phyloP scores from a whole-genome alignment of 2,888 invertebrate genomes.

The Pyrgus malvae region DNA sequence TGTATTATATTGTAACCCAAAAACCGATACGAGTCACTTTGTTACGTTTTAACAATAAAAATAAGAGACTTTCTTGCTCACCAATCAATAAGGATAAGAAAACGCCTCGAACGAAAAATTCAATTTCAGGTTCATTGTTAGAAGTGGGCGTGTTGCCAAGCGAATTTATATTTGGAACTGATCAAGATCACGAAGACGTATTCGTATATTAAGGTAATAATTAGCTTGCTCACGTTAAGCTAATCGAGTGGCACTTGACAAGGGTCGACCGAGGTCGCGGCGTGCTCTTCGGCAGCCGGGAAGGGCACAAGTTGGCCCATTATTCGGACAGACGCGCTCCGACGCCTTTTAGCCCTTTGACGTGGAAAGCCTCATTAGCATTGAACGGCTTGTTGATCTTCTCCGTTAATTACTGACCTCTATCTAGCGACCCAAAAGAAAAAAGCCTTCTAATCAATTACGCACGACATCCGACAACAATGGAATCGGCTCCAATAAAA shows the following conservation, averaged over 20 bases:
- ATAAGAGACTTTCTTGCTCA: not conserved
- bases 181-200: not conserved
- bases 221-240: constrained; percentile 57
- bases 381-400: constrained; percentile 76
- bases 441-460: constrained; percentile 14
- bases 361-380: constrained; percentile 78
- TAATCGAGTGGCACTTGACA: constrained; percentile 76
- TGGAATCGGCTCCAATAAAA: constrained; percentile 25
- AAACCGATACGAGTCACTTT: no score
- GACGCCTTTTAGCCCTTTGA: constrained; percentile 78
- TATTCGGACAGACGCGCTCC: constrained; percentile 77
- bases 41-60: not conserved
- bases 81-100: not conserved
- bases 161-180: not conserved
- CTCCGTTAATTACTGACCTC: constrained; percentile 75
- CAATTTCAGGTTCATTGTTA: not conserved
- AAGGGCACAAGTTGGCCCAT: constrained; percentile 67
- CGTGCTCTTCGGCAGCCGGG: constrained; percentile 47
- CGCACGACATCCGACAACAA: constrained; percentile 7
- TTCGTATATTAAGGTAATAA: constrained; percentile 9
- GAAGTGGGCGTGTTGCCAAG: not conserved
- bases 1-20: no score
- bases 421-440: constrained; percentile 50
- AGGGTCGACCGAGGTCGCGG: constrained; percentile 71
- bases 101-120: not conserved